A percentile compares a stretch with the other conserved stretches of the same genome.
Evolutionary conservation across 2,797 vertebrate genomes (phyloP).

Genomic region (Enoplosus armatus): DNA sequence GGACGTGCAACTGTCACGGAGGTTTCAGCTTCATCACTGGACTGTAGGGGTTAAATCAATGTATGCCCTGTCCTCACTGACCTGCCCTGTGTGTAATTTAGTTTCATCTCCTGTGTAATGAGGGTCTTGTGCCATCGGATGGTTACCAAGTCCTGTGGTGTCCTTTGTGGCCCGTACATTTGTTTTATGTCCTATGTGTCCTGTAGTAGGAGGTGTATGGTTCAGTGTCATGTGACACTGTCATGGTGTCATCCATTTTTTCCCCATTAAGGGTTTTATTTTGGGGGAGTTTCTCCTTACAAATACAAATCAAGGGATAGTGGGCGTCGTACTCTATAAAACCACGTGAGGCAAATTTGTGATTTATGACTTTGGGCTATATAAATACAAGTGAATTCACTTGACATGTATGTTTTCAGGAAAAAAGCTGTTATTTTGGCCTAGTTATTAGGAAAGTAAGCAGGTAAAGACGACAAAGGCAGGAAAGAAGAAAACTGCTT

Average conservation of each 20-base stretch:
- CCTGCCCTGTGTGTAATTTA: slow-evolving; percentile 66
- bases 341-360: background rate
- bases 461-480: background rate
- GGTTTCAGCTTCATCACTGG: slow-evolving; percentile 56
- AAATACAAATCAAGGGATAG: background rate
- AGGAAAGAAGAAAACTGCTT: background rate
- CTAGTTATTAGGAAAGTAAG: background rate
- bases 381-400: background rate
- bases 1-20: slow-evolving; percentile 67
- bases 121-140: slow-evolving; percentile 57
- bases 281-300: background rate
- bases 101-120: slow-evolving; percentile 71
- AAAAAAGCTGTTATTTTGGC: background rate
- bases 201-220: slow-evolving; percentile 13
- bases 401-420: background rate
- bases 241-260: slow-evolving; percentile 10
- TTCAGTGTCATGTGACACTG: slow-evolving; percentile 32
- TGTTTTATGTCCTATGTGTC: slow-evolving; percentile 55
- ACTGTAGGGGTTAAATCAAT: slow-evolving; percentile 71
- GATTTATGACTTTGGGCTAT: background rate
- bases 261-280: background rate
- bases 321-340: background rate
- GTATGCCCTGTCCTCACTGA: slow-evolving; percentile 52
- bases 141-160: slow-evolving; percentile 48
- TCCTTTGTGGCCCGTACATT: slow-evolving; percentile 58